phyloP scores from a whole-genome alignment of 2,888 invertebrate species.

The Synanthedon formicaeformis region DNA sequence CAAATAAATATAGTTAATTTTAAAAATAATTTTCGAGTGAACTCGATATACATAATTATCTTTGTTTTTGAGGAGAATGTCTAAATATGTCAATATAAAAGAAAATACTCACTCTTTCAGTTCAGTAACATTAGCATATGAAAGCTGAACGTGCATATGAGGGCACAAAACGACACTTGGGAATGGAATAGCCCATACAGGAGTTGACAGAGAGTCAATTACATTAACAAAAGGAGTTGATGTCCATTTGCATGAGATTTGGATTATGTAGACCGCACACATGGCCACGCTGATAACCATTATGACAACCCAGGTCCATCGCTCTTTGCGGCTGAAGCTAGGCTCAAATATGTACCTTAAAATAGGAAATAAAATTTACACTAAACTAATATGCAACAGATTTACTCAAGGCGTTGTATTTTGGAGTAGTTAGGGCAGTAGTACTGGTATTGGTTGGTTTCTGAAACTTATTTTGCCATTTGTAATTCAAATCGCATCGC shows the following conservation, averaged over 20 bases:
- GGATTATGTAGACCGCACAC: conserved; percentile 49
- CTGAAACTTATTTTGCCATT: too few species aligned
- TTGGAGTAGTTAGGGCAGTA: too few species aligned
- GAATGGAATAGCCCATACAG: conserved; percentile 61
- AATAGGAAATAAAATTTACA: neutral
- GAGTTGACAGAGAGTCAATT: conserved; percentile 55
- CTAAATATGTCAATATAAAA: too few species aligned
- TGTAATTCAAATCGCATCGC: too few species aligned
- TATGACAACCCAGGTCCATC: conserved; percentile 47
- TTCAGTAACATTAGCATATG: conserved; percentile 39
- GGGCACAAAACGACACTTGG: conserved; percentile 60
- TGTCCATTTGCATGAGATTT: conserved; percentile 49
- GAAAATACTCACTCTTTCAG: conserved; percentile 31
- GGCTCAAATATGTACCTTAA: conserved; percentile 58
- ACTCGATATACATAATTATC: too few species aligned
- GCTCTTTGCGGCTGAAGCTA: conserved; percentile 44
- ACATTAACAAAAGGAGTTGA: conserved; percentile 60
- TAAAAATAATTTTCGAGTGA: too few species aligned
- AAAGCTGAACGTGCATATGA: conserved; percentile 47
- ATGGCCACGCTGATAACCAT: conserved; percentile 46
- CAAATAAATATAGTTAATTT: too few species aligned
- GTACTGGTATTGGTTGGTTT: too few species aligned
- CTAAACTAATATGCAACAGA: neutral
- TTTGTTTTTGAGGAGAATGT: too few species aligned
- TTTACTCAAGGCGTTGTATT: neutral